These are phyloP conservation scores for Toxotes jaculatrix DNA, from an alignment of 2,113 vertebrate genomes.

Conservation along the genomic window DNA sequence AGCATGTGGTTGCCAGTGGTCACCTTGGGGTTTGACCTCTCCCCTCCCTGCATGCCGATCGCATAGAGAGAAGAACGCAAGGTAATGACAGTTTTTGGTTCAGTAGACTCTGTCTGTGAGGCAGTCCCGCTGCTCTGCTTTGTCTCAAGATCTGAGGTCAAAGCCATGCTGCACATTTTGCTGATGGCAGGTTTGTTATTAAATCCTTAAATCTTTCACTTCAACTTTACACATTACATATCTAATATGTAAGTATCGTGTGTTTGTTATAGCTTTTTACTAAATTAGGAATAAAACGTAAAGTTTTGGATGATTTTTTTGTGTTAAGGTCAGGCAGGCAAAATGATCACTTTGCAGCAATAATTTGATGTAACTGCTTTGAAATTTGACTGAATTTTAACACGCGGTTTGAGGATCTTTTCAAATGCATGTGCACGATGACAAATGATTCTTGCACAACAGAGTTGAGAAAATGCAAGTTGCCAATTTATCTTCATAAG, in stretches of 20 bases:
- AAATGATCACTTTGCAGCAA: not conserved
- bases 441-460: not conserved
- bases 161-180: slow-evolving; percentile 7
- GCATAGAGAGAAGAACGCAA: slow-evolving; percentile 17
- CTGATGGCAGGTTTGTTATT: not conserved
- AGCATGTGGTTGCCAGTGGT: not conserved
- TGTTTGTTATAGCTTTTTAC: too few species aligned
- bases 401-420: not conserved
- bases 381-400: not conserved
- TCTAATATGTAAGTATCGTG: too few species aligned
- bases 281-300: not conserved
- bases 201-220: slow-evolving; percentile 1
- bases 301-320: not conserved
- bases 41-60: not conserved
- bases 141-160: slow-evolving; percentile 7
- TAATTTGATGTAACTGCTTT: not conserved
- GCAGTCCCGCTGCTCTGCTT: not conserved
- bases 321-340: not conserved
- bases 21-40: slow-evolving; percentile 13
- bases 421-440: not conserved
- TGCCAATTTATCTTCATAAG: not conserved
- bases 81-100: slow-evolving; percentile 46
- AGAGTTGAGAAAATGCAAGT: not conserved
- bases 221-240: too few species aligned
- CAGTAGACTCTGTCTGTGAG: not conserved